Conservation (phyloP, 2,113 vertebrate genomes). For the Pelecanus crispus region DNA sequence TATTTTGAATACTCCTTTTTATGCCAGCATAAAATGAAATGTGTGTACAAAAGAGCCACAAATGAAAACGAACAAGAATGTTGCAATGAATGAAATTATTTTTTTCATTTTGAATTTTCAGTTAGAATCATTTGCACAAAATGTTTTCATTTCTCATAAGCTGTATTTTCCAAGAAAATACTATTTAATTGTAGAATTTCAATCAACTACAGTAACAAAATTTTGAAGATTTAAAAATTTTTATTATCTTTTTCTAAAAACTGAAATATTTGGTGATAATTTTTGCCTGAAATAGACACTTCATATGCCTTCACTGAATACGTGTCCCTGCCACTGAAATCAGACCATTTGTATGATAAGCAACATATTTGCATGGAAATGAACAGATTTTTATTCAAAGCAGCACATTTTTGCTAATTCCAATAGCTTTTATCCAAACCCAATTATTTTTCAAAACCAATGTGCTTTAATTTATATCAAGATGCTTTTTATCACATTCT, state of each 20-base stretch:
- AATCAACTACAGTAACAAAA: background rate
- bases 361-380: constrained; percentile 18
- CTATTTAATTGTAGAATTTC: background rate
- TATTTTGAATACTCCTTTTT: background rate
- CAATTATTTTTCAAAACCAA: constrained; percentile 60
- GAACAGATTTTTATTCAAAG: background rate
- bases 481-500: constrained; percentile 28
- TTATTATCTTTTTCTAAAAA: background rate
- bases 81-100: background rate
- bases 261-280: background rate
- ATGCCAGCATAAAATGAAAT: background rate
- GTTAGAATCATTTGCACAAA: background rate
- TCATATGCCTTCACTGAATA: background rate
- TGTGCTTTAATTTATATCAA: background rate
- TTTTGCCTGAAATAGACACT: background rate
- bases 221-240: background rate
- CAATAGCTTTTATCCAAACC: background rate
- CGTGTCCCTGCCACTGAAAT: background rate
- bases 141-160: background rate
- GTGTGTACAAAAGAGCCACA: background rate
- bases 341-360: background rate
- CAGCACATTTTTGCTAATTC: constrained; percentile 34
- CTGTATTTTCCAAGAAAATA: background rate
- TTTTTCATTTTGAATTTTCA: background rate
- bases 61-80: background rate